Evolutionary conservation across 2,888 invertebrate genomes (phyloP), one percentile per base, ranked within the genome.

Genomic region (Sthenelais limicola): DNA sequence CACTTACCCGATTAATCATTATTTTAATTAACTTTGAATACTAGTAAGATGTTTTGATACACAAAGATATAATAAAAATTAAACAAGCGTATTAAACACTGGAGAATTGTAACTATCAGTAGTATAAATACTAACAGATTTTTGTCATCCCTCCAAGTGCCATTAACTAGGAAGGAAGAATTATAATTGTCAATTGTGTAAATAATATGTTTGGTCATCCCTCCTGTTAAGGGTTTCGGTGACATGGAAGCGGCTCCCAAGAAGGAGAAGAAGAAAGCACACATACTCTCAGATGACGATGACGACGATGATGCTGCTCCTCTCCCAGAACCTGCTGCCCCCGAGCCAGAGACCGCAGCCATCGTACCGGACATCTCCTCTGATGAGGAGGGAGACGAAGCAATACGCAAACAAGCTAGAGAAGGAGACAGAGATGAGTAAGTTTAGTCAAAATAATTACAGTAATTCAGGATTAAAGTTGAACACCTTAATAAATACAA

Each of bases 191-290:
- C 47, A 12, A 43, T 43, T 43, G 47, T 43, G 47, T 15, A 43
- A 12, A 43, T 15, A 43, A 43, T 43, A 18, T 18, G 52, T 15
- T 12, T 9, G 52, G 52, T 9, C 52, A 15, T 9, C 21, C 9
- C 21, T 68, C 28, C 3, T n/a, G 18, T 28, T 24, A 71, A 84
- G 83, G 87, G 87, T 73, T 87, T 87, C 76, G 85, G 84, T 72
- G 86, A 86, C 73, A 82, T 86, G 3, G 82, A 83, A 69, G 80
- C 81, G 52, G 80, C 81, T 47, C 76, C 83, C 24, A 82, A 82
- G 75, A 85, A 84, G 72, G 73, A 72, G 48, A 67, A 73, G n/a
- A 67, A 75, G 62, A 72, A 73, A 38, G 71, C 62, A 7, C 56
- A 47, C 32, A 71, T 71, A 1, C 32, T 71, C 26, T 71, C 71